These are phyloP conservation scores for Scotopteryx bipunctaria DNA, from an alignment of 2,888 invertebrate genomes.

Conservation along the genomic window DNA sequence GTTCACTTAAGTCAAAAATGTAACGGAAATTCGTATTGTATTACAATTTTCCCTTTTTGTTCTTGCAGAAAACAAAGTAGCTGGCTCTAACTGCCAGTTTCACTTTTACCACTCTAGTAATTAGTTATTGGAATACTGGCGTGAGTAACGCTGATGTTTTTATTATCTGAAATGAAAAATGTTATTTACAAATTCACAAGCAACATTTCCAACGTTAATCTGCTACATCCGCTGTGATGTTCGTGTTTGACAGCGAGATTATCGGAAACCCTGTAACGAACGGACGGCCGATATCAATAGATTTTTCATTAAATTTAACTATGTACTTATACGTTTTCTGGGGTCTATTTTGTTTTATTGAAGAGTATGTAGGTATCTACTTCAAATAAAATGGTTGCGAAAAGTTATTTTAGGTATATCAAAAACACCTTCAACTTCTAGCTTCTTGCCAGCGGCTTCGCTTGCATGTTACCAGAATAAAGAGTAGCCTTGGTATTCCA, in stretches of 20 bases:
- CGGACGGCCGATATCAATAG: constrained; percentile 28
- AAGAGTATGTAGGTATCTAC: not conserved
- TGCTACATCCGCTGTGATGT: constrained; percentile 50
- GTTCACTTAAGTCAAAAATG: constrained; percentile 3
- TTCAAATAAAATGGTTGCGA: no score
- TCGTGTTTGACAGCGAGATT: constrained; percentile 71
- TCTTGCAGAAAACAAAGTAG: constrained; percentile 8
- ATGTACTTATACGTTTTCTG: no score
- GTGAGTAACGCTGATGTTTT: constrained; percentile 1
- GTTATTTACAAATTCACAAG: constrained; percentile 13
- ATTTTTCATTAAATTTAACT: constrained; percentile 5
- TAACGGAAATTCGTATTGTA: constrained; percentile 10
- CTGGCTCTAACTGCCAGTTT: constrained; percentile 8
- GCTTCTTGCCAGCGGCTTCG: no score
- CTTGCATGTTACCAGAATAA: no score
- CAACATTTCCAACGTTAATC: constrained; percentile 21
- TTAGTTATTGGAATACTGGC: constrained; percentile 5
- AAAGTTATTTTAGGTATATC: no score
- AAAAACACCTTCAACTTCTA: no score
- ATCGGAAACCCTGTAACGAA: constrained; percentile 61
- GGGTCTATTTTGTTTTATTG: not conserved
- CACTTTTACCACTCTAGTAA: constrained; percentile 7
- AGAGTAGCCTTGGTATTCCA: no score
- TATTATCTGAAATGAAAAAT: constrained; percentile 8
- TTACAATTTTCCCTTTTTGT: constrained; percentile 13